These are phyloP conservation scores for Rostratula benghalensis DNA, from an alignment of 2,113 vertebrate species.

Conservation along the genomic window DNA sequence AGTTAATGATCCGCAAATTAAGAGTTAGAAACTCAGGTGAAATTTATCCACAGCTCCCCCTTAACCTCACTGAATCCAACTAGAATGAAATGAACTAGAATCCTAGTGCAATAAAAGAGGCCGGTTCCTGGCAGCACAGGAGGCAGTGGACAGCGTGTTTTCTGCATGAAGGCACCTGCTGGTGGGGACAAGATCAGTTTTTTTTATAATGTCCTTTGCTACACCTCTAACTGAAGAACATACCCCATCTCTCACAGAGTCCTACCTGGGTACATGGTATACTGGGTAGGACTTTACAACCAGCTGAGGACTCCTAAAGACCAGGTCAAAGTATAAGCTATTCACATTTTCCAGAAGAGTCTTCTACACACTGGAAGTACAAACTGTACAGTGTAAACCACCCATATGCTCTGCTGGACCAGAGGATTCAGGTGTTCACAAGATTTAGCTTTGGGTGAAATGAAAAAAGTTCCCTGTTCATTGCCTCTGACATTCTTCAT, in stretches of 20 bases:
- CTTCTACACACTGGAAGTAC: background rate
- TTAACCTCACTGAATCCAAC: background rate
- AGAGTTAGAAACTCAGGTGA: background rate
- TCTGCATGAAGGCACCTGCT: background rate
- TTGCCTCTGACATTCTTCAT: background rate
- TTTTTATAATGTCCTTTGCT: background rate
- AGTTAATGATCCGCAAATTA: constrained; percentile 51
- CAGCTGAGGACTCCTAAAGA: background rate
- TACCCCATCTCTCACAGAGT: fast-evolving
- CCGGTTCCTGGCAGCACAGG: background rate
- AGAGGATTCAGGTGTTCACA: background rate
- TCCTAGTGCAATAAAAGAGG: background rate
- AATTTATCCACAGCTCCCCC: constrained; percentile 5
- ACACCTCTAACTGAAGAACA: background rate
- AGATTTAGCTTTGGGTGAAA: background rate
- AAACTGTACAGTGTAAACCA: background rate
- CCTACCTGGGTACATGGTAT: background rate
- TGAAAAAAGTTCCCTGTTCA: background rate
- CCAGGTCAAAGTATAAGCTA: background rate
- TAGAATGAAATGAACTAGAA: background rate
- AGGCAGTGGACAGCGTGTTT: background rate
- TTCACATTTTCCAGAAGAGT: background rate
- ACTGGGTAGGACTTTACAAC: background rate
- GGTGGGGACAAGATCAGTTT: background rate
- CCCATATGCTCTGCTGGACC: background rate